Evolutionary conservation across 2,888 invertebrate species (phyloP).

Genomic region (Rotaria socialis): DNA sequence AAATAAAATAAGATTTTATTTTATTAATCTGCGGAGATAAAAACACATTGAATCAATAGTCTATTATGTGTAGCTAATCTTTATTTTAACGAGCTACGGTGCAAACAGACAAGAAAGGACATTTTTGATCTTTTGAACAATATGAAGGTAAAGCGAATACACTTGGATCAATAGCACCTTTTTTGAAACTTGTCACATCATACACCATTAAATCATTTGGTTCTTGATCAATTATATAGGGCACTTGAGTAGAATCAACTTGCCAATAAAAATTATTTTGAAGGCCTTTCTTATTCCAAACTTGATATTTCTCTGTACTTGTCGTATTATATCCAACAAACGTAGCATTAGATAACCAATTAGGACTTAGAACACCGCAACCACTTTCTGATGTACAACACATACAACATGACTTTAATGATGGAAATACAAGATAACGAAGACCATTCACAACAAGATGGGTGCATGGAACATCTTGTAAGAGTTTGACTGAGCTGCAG

Average conservation of each 20-base stretch:
- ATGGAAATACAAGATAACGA: conserved; percentile 21
- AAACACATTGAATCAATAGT: neutral
- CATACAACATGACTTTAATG: neutral
- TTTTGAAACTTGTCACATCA: conserved; percentile 9
- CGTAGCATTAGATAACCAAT: neutral
- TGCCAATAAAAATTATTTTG: conserved; percentile 34
- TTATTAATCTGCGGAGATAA: neutral
- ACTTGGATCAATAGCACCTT: conserved; percentile 17
- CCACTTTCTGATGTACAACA: conserved; percentile 30
- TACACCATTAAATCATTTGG: conserved; percentile 32
- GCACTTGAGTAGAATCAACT: neutral
- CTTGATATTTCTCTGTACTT: neutral
- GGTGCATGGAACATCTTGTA: neutral
- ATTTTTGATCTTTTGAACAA: conserved; percentile 33
- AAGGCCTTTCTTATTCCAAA: conserved; percentile 32
- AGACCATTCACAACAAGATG: conserved; percentile 13
- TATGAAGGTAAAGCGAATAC: conserved; percentile 24
- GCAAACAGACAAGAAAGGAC: conserved; percentile 2
- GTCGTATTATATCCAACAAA: conserved; percentile 8
- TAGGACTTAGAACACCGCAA: neutral
- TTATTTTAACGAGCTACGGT: neutral
- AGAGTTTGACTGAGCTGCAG: neutral
- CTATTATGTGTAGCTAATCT: no score
- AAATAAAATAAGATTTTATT: neutral
- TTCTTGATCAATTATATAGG: conserved; percentile 7